Base-by-base conservation (phyloP, 2,888 invertebrate genomes). In the Hetaerina titia region DNA sequence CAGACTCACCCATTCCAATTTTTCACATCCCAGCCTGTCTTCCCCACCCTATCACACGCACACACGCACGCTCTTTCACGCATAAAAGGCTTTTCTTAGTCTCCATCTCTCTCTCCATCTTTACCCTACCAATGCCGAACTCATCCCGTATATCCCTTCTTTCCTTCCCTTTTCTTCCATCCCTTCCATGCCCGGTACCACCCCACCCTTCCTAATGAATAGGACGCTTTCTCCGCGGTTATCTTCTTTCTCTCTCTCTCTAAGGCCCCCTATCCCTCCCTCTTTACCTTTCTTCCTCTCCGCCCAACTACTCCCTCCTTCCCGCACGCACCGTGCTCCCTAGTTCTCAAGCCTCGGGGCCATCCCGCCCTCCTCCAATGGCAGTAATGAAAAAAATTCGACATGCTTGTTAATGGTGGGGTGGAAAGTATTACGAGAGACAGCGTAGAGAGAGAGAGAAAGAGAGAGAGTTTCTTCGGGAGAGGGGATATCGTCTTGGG, bases 201-300 rank as follows among this genome's bases (percentile, higher is more conserved):
- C n/a, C 69, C 69, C n/a, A 6, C n/a, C n/a, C 31, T 31, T 63
- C 90, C 22, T 90, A 90, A 90, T 90, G 90, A 90, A 90, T 90
- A 45, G 90, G 31, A 64, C 63, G 90, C 90, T 90, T 89, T 89
- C 45, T 90, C n/a, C 31, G 90, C 63, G 90, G 90, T 90, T 89
- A 4, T 2, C 17, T 1, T 17, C 11, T 11, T 15, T 60, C 60
- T 69, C n/a, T 69, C 5, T n/a, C n/a, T 17, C 11, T 9, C 69
- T n/a, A 45, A 45, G 45, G 45, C 45, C 4, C 45, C 45, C 45
- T 45, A 45, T 45, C 11, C 13, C 1, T 60, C 60, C n/a, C n/a
- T 69, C 5, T 22, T 22, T 5, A 60, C n/a, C 69, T n/a, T 69
- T 0, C 69, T 9, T n/a, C n/a, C 8, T 22, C 69, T 22, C 7